Base-by-base conservation (phyloP, 2,113 vertebrate genomes). In the Nanorana parkeri region DNA sequence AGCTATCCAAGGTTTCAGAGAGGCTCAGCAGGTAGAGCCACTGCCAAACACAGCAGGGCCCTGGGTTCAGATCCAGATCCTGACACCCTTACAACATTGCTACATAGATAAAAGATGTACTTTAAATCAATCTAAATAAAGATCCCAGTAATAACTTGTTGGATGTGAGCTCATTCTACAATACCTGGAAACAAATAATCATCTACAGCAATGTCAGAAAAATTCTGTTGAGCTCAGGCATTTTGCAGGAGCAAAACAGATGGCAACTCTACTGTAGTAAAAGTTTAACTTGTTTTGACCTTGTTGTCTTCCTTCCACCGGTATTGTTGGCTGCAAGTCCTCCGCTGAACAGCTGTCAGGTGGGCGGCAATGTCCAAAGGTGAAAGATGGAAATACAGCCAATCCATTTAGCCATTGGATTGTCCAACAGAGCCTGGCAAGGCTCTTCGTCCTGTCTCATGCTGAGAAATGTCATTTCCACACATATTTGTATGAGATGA, bases 281-380 rank as follows among this genome's bases (percentile, higher is more conserved):
- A 67, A 58, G 17, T 74, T 66, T 55, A 73, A 51, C 47, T 55
- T 66, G 69, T 54, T 8, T 23, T 66, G 69, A 75, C 68, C 68
- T 69, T 80, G 77, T 65, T 81, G 68, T 73, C 64, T 81, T 54
- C 55, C 65, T 64, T 81, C 79, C 79, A 81, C 60, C 41, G 58
- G 52, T 65, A 81, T 72, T 73, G 68, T 72, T 81, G 79, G 79
- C 80, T 55, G 26, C 47, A 41, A 26, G 7, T 54, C 51, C 32
- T 56, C 23, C n/a, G 54, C 60, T 67, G 69, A 81, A 81, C 80
- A 81, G 80, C 80, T 81, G 80, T 81, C 69, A 72, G 32, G 68
- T 64, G 56, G 69, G 80, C 52, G 61, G 64, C 52, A 76, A 76
- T 66, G 64, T 76, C 71, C 71, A 83, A 56, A 76, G 71, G 64